Conservation (phyloP, 2,797 vertebrate species). For the Peromyscus nudipes region DNA sequence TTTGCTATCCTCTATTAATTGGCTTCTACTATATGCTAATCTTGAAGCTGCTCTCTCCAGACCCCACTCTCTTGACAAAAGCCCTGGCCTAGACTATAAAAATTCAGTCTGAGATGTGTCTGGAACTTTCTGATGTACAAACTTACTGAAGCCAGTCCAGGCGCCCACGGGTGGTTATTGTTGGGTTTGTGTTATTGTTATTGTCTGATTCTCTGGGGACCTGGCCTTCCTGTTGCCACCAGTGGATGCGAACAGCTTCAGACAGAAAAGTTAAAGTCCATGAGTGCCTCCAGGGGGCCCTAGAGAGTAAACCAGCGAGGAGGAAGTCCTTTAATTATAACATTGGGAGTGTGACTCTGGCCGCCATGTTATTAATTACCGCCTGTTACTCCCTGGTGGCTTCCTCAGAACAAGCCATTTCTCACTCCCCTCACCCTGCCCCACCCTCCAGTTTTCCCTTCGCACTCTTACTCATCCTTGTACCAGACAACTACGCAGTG, state of each 20-base stretch:
- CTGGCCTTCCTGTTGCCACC: no score
- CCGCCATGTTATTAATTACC: neutral
- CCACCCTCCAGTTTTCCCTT: neutral
- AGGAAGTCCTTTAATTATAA: constrained; percentile 31
- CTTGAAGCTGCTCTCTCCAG: neutral
- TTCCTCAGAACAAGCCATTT: neutral
- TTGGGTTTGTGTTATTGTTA: neutral
- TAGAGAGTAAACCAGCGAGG: neutral
- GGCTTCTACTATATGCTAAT: neutral
- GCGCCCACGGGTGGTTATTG: neutral
- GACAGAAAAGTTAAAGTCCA: neutral
- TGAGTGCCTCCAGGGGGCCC: neutral
- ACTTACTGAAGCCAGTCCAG: neutral
- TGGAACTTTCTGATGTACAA: neutral
- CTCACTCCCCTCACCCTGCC: neutral
- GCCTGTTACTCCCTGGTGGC: neutral
- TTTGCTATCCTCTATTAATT: neutral
- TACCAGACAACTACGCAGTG: neutral
- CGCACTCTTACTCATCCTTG: constrained; percentile 15
- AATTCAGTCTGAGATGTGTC: neutral
- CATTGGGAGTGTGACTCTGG: neutral
- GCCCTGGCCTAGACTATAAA: neutral
- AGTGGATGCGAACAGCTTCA: neutral
- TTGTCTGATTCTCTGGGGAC: constrained; percentile 7
- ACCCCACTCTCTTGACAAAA: neutral